A percentile compares a stretch with the other conserved stretches of the same genome.
Evolutionary conservation across 2,797 vertebrate genomes (phyloP).

Genomic region (Hippopotamyrus pictus): DNA sequence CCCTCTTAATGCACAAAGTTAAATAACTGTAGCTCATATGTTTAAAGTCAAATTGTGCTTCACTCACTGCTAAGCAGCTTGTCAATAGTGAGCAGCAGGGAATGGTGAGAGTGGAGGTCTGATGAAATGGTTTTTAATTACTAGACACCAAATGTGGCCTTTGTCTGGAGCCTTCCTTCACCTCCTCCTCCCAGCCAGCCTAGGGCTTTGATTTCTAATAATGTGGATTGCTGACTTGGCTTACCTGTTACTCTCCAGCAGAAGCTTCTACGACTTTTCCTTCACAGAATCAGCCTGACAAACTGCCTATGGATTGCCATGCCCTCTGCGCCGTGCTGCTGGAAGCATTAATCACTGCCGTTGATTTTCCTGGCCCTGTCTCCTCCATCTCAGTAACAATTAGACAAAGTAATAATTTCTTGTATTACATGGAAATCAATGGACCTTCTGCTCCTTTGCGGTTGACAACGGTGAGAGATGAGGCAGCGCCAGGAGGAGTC

Average conservation of each 20-base stretch:
- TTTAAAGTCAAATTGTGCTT: conserved; percentile 79
- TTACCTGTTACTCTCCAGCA: conserved; percentile 65
- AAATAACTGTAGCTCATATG: conserved; percentile 73
- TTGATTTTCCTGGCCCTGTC: conserved; percentile 74
- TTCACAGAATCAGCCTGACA: conserved; percentile 83
- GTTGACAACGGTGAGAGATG: conserved; percentile 64
- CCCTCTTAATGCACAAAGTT: conserved; percentile 58
- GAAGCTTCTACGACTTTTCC: conserved; percentile 56
- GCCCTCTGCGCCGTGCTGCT: conserved; percentile 68
- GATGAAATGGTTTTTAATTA: conserved; percentile 98
- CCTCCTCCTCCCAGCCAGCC: conserved; percentile 57
- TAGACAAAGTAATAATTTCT: conserved; percentile 90
- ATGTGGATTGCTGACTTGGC: conserved; percentile 90
- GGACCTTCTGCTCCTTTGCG: conserved; percentile 73
- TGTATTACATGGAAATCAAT: conserved; percentile 98
- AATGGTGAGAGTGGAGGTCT: conserved; percentile 63
- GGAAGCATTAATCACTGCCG: conserved; percentile 79
- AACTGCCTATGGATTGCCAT: conserved; percentile 89
- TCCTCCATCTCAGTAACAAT: conserved; percentile 80
- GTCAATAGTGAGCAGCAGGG: conserved; percentile 74
- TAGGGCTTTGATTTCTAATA: conserved; percentile 92
- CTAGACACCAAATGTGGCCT: conserved; percentile 77
- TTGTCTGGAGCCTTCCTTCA: conserved; percentile 50
- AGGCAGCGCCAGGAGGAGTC: conserved; percentile 48
- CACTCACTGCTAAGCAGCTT: conserved; percentile 62